phyloP scores from a whole-genome alignment of 2,797 vertebrate species.

The Phalanger gymnotis region DNA sequence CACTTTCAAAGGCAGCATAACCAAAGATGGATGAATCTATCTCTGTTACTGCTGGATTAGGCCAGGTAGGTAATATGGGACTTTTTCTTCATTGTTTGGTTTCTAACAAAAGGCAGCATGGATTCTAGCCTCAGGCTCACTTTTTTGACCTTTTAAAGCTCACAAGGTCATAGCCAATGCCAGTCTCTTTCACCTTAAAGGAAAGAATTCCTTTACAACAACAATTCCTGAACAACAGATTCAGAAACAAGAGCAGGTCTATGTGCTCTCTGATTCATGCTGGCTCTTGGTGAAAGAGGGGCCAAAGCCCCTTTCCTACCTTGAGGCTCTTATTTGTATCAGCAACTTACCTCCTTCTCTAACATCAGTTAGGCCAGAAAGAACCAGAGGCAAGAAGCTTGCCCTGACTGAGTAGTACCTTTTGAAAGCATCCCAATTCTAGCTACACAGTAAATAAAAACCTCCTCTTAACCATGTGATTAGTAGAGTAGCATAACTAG shows the following conservation, averaged over 20 bases:
- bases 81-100: background rate
- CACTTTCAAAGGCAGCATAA: background rate
- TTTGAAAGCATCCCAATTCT: background rate
- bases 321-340: background rate
- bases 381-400: background rate
- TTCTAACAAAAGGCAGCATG: background rate
- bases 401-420: background rate
- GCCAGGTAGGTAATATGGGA: background rate
- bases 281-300: background rate
- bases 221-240: no score
- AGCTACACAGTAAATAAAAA: background rate
- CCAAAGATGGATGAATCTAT: background rate
- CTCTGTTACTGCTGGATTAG: background rate
- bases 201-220: no score
- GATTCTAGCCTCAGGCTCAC: background rate
- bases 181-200: background rate
- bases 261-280: background rate
- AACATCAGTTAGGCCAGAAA: background rate
- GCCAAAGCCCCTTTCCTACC: background rate
- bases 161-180: background rate
- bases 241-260: background rate
- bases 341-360: background rate
- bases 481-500: background rate
- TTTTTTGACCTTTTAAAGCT: background rate
- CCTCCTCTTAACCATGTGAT: background rate